Evolutionary conservation across 2,888 invertebrate genomes (phyloP).

Genomic region (Andrena chrysosceles): DNA sequence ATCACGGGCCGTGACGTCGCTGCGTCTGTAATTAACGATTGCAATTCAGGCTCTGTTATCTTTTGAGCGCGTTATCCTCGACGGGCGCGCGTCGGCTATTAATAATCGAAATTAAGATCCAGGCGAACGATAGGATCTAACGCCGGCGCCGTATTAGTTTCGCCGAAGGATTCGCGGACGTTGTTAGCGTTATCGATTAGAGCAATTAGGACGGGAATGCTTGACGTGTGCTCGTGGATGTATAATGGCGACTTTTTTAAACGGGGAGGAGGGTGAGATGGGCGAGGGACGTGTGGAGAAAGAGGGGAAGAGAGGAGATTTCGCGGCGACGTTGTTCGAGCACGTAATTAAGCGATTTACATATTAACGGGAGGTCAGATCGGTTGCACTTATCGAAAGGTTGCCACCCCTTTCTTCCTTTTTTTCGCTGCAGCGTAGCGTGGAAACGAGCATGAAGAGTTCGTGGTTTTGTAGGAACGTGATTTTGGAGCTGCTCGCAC

Average conservation of each 20-base stretch:
- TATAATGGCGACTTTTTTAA: slow-evolving; percentile 27
- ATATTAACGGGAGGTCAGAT: slow-evolving; percentile 35
- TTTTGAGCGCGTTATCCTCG: neutral
- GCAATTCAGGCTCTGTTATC: slow-evolving; percentile 27
- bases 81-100: neutral
- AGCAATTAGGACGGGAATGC: slow-evolving; percentile 20
- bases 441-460: neutral
- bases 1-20: slow-evolving; percentile 9
- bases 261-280: neutral
- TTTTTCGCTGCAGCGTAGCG: neutral
- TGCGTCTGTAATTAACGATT: slow-evolving; percentile 23
- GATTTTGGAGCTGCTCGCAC: neutral
- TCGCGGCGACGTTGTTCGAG: neutral
- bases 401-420: neutral
- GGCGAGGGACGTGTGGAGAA: neutral
- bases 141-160: neutral
- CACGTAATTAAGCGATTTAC: slow-evolving; percentile 47
- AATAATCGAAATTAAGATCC: slow-evolving; percentile 23
- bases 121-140: neutral
- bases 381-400: slow-evolving; percentile 25
- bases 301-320: neutral
- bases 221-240: neutral
- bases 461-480: neutral
- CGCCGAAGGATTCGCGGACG: slow-evolving; percentile 8
- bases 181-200: slow-evolving; percentile 39